Evolutionary conservation across 2,113 vertebrate genomes (phyloP).

Genomic region (Brachyhypopomus gauderio): DNA sequence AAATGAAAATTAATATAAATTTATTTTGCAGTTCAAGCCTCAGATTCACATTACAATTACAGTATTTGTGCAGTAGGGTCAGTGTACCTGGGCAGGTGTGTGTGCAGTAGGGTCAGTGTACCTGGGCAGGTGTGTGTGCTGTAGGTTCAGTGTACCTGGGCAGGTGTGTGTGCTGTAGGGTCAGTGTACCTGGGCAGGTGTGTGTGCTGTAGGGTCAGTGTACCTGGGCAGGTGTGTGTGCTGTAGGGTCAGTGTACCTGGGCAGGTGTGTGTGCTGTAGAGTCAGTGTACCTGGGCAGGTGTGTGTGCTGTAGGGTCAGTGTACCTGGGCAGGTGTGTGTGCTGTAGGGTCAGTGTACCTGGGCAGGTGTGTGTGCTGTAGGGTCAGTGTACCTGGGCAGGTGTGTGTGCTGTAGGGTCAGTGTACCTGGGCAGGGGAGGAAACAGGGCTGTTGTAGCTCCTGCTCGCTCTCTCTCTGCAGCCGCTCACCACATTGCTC

Average conservation of each 20-base stretch:
- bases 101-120: background rate
- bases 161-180: background rate
- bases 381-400: background rate
- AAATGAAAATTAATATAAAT: too few relatives aligned
- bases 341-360: background rate
- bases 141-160: background rate
- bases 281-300: background rate
- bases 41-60: background rate
- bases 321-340: background rate
- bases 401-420: background rate
- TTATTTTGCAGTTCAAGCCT: background rate
- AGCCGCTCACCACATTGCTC: conserved; percentile 78
- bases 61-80: background rate
- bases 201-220: too few relatives aligned
- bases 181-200: background rate
- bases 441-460: conserved; percentile 81
- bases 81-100: conserved; percentile 1
- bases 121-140: background rate
- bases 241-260: background rate
- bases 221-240: background rate
- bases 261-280: too few relatives aligned
- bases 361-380: background rate
- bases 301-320: background rate
- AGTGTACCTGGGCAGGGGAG: conserved; percentile 89
- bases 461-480: conserved; percentile 66